Evolutionary conservation across 2,113 vertebrate genomes (phyloP).

Genomic region (Mesembrinibis cayennensis): DNA sequence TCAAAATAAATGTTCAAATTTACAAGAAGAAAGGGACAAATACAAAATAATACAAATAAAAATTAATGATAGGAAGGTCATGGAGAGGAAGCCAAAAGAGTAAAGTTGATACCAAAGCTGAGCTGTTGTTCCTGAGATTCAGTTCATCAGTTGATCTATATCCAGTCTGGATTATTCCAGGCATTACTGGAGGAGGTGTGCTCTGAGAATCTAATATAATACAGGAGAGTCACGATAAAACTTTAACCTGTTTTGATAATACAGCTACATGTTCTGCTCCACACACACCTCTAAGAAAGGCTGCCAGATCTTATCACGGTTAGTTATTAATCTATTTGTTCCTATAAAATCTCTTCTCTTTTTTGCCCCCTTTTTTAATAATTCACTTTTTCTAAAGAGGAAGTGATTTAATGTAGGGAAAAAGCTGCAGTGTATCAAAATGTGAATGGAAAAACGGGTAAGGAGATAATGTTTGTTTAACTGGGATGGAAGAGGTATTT

Average conservation of each 20-base stretch:
- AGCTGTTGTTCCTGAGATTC: slow-evolving; percentile 9
- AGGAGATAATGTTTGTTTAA: slow-evolving; percentile 37
- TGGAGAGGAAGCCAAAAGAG: not conserved
- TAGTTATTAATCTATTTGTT: slow-evolving; percentile 51
- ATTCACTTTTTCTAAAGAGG: slow-evolving; percentile 16
- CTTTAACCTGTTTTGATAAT: slow-evolving; percentile 11
- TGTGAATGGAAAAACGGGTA: not conserved
- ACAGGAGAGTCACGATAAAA: not conserved
- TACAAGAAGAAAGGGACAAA: not conserved
- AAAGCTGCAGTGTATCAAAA: not conserved
- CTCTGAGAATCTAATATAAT: not conserved
- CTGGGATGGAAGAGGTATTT: slow-evolving; percentile 16
- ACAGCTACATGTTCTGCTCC: not conserved
- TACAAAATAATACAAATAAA: not conserved
- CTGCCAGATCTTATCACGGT: not conserved
- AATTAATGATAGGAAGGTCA: not conserved
- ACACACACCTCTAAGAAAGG: slow-evolving; percentile 1
- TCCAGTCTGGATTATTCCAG: slow-evolving; percentile 8
- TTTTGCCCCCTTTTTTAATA: not conserved
- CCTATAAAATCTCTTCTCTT: not conserved
- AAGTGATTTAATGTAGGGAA: slow-evolving; percentile 14
- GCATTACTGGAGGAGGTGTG: not conserved
- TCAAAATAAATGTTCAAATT: not conserved
- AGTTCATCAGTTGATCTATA: slow-evolving; percentile 14
- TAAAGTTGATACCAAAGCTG: not conserved